Base-by-base conservation (phyloP, 2,888 invertebrate species). In the Notodonta ziczac region DNA sequence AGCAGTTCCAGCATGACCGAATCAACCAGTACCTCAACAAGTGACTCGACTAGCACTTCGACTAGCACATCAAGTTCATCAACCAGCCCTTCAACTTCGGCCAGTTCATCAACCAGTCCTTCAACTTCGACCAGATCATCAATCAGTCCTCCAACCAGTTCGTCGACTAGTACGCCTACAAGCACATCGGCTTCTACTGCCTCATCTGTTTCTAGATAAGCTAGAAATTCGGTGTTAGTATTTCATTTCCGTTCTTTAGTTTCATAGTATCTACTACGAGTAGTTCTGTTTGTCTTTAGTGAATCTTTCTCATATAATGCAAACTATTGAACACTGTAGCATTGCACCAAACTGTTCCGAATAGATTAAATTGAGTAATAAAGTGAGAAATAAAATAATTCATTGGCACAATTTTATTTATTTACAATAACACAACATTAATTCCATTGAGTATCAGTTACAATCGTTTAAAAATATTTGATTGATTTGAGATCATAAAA, bases 401-500 rank as follows among this genome's bases (percentile, higher is more conserved):
- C 57, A 53, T 75, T 78, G 81, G 82, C 81, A 84, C 80, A 77
- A 83, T 84, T 79, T 77, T 77, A 77, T 88, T 88, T 89, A 88
- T 90, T 89, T 89, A 87, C 86, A 89, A 76, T 87, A 87, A 87
- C 81, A 86, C 76, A 82, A 85, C 79, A 81, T 80, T 85, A 83
- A 80, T 72, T 76, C 84, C 77, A 81, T 79, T 77, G 80, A 83
- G 67, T 74, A 75, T 82, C 65, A 62, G 72, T 66, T 56, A 65
- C 61, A 68, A 62, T 57, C 58, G 60, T 73, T 77, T 73, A 67
- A 74, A 76, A 77, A 73, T 73, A 73, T 69, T 68, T 61, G 16
- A 70, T 66, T 58, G 59, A 61, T 67, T 62, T 68, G 48, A 73
- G 70, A 70, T 72, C 70, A 69, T 73, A 73, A 74, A 72, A 80